phyloP scores from a whole-genome alignment of 35 echinoderm and acorn worm genomes.

The Apostichopus parvimensis region DNA sequence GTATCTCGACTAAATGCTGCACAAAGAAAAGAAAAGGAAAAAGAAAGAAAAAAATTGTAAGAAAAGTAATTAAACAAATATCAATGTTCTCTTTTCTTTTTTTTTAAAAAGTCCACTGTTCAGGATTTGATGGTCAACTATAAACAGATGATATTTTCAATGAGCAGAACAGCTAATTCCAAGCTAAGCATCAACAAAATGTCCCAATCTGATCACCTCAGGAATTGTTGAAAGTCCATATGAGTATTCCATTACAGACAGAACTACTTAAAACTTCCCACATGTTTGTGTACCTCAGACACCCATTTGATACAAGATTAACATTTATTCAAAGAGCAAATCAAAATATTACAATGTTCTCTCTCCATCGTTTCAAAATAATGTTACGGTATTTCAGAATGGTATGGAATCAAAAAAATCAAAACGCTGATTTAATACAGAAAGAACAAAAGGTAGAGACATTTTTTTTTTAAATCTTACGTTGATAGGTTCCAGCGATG shows the following conservation, averaged over 20 bases:
- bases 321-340: too few species aligned
- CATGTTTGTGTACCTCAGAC: too few species aligned
- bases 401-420: neutral
- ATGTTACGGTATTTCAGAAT: neutral
- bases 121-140: neutral
- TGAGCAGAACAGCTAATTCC: neutral
- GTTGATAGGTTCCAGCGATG: constrained; percentile 66
- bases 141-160: neutral
- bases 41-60: neutral
- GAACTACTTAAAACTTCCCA: too few species aligned
- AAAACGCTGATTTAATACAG: neutral
- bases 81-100: neutral
- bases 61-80: neutral
- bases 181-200: neutral
- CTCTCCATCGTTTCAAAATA: neutral
- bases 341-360: neutral
- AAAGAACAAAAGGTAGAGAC: neutral
- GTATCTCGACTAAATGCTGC: constrained; percentile 87
- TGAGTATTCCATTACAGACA: too few species aligned
- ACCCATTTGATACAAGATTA: too few species aligned
- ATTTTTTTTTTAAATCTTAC: constrained; percentile 45
- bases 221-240: too few species aligned
- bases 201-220: too few species aligned
- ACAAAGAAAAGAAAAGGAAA: constrained; percentile 16
- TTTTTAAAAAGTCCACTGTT: neutral